These are phyloP conservation scores for Propithecus coquereli DNA, from an alignment of 2,113 vertebrate genomes.

Conservation along the genomic window DNA sequence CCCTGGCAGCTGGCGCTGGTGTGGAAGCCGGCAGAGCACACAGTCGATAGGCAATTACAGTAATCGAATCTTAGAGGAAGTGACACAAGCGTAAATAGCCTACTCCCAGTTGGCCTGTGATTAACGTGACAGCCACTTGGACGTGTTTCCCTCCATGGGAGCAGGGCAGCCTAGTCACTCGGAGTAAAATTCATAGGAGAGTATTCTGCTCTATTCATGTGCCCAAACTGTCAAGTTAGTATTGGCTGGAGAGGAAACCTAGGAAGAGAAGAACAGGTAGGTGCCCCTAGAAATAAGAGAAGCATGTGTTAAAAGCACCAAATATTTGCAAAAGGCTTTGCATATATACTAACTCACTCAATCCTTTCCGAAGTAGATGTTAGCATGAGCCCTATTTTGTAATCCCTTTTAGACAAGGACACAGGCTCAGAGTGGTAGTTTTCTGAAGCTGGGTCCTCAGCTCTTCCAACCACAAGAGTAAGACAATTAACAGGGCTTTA, in stretches of 20 bases:
- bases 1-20: constrained; percentile 68
- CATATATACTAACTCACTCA: not conserved
- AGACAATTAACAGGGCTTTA: not conserved
- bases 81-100: constrained; percentile 77
- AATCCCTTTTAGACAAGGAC: not conserved
- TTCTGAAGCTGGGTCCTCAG: not conserved
- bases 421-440: not conserved
- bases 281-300: not conserved
- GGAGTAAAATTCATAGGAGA: not conserved
- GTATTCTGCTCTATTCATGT: not conserved
- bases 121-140: constrained; percentile 74
- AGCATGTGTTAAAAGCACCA: not conserved
- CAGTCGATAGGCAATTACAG: constrained; percentile 81
- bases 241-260: not conserved
- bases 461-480: not conserved
- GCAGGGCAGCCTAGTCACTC: constrained; percentile 3
- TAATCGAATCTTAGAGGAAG: constrained; percentile 78
- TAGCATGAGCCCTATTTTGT: not conserved
- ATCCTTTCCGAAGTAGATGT: not conserved
- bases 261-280: not conserved
- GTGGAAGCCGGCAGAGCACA: constrained; percentile 68
- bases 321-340: not conserved
- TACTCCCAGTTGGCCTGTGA: constrained; percentile 71
- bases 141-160: constrained; percentile 36
- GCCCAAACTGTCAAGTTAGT: not conserved